Evolutionary conservation across 2,888 invertebrate genomes (phyloP).

Genomic region (Trisateles emortualis): DNA sequence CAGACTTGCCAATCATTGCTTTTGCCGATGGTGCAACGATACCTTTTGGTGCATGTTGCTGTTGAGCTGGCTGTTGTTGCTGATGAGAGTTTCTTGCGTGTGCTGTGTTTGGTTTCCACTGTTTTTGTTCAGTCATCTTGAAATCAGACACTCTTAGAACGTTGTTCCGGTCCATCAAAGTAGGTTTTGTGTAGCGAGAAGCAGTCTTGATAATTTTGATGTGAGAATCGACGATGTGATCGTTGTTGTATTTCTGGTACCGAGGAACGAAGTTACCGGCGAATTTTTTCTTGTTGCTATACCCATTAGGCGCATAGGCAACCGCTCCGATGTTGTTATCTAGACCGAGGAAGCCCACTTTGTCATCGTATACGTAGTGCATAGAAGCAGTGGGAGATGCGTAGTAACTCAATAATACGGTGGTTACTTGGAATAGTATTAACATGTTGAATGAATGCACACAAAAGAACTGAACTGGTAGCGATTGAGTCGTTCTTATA

Average conservation of each 20-base stretch:
- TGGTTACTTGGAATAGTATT: slow-evolving; percentile 47
- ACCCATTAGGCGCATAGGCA: slow-evolving; percentile 40
- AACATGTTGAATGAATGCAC: slow-evolving; percentile 56
- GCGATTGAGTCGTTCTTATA: slow-evolving; percentile 55
- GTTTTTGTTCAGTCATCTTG: slow-evolving; percentile 27
- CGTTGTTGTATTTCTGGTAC: slow-evolving; percentile 48
- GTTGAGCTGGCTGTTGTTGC: not conserved
- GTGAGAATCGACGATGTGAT: slow-evolving; percentile 59
- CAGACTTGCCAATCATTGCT: not conserved
- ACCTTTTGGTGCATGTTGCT: not conserved
- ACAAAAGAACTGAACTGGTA: slow-evolving; percentile 46
- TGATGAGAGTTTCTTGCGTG: slow-evolving; percentile 1
- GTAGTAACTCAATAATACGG: slow-evolving; percentile 48
- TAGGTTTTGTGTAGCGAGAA: slow-evolving; percentile 4
- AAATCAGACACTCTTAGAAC: slow-evolving; percentile 21
- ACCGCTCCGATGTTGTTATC: slow-evolving; percentile 34
- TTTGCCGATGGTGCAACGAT: not conserved
- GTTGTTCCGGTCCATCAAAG: slow-evolving; percentile 18
- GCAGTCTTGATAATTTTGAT: slow-evolving; percentile 57
- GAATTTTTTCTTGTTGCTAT: slow-evolving; percentile 53
- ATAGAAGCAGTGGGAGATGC: slow-evolving; percentile 48
- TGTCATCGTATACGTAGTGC: slow-evolving; percentile 61
- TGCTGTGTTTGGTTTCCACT: slow-evolving; percentile 21
- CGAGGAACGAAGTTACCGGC: slow-evolving; percentile 45
- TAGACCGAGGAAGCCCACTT: slow-evolving; percentile 53